These are phyloP conservation scores for Timema cristinae DNA, from an alignment of 2,888 invertebrate genomes.

Conservation along the genomic window DNA sequence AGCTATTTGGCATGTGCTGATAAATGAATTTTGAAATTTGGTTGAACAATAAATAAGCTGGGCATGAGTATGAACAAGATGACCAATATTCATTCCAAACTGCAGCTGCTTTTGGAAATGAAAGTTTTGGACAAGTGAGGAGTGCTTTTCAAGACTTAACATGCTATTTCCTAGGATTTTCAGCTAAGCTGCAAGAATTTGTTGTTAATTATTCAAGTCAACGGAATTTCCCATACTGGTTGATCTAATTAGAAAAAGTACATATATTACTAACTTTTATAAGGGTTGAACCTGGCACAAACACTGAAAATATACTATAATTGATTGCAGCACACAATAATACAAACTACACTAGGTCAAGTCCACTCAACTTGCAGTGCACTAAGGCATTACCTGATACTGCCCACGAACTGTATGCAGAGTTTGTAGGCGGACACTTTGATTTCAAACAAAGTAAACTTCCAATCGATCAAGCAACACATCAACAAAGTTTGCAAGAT, in stretches of 20 bases:
- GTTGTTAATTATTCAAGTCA: background rate
- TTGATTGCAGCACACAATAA: background rate
- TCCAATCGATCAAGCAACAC: background rate
- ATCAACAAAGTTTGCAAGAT: slow-evolving; percentile 8
- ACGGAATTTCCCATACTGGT: background rate
- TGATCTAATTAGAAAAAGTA: background rate
- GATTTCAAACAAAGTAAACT: background rate
- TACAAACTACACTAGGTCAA: background rate
- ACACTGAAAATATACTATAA: background rate
- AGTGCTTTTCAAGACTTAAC: background rate
- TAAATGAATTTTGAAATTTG: slow-evolving; percentile 2
- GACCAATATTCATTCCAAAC: background rate
- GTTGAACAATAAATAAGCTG: background rate
- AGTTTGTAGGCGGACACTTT: slow-evolving; percentile 2
- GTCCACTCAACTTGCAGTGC: slow-evolving; percentile 7
- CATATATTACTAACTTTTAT: background rate
- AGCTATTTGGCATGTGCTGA: background rate
- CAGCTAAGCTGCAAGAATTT: background rate
- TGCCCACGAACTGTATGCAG: slow-evolving; percentile 2
- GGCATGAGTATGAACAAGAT: background rate
- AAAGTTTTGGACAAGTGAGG: background rate
- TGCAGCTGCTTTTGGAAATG: background rate
- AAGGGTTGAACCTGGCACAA: background rate
- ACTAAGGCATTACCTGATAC: background rate
- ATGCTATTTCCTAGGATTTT: background rate